Evolutionary conservation across 1,140 invertebrate genomes (phyloP), one percentile per base, ranked within the genome.

Genomic region (Drosophila navojoa): DNA sequence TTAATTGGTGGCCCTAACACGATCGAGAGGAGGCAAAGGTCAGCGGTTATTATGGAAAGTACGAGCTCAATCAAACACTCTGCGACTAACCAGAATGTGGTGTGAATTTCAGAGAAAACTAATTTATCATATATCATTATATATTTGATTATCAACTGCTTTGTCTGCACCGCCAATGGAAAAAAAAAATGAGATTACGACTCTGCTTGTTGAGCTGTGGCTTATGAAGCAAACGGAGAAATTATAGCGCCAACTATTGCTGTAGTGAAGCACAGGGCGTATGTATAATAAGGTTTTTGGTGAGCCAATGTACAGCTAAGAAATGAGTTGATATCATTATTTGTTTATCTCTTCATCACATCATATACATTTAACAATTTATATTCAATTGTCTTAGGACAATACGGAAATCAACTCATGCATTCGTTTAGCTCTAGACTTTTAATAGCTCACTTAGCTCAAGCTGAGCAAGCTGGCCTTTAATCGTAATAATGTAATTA

Each of bases 1-100:
- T 86, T 86, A 87, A 87, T 86, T 87, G 71, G 71, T 74, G 72
- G 52, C 54, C 64, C 38, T 47, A 29, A 11, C 13, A 42, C 25
- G 27, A 38, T 9, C 29, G 40, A 13, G 53, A n/a, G 19, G 9
- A 11, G 11, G 13, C 10, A 42, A 27, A 32, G 68, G 55, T 61
- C 7, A 64, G 73, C 32, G 77, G 53, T 63, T 63, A 50, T 58
- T 72, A 47, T 67, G 5, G 63, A 68, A 81, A 62, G 64, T 75
- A 52, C 35, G 72, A 84, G 79, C 72, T 76, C 44, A 70, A 70
- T 74, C 62, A 73, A 68, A 40, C 22, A 57, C 32, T 27, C 25
- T 70, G 19, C 7, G 25, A 32, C 9, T 15, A 42, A 54, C 52
- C 44, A 55, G 40, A 55, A 69, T 58, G 35, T 40, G 42, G 45